These are phyloP conservation scores for Eristalis intricaria DNA, from an alignment of 2,888 invertebrate genomes.

Conservation along the genomic window DNA sequence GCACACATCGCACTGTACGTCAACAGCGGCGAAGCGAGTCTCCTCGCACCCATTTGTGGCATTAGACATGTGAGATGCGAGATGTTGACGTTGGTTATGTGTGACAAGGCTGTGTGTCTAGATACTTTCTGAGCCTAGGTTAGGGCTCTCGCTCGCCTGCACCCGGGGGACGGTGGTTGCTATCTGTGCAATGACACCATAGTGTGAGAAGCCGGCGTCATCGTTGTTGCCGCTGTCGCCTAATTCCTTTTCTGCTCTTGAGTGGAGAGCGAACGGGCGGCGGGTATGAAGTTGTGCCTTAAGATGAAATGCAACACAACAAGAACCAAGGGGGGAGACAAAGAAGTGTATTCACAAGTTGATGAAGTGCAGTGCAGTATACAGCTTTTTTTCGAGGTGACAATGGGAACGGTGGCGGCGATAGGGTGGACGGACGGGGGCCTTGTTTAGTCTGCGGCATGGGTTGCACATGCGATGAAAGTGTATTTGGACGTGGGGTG, in stretches of 20 bases:
- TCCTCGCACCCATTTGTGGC: slow-evolving; percentile 30
- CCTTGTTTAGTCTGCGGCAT: slow-evolving; percentile 3
- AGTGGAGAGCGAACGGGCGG: not conserved
- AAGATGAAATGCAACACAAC: slow-evolving; percentile 31
- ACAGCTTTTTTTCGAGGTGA: slow-evolving; percentile 19
- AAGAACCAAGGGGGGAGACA: slow-evolving; percentile 15
- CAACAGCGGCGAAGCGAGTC: slow-evolving; percentile 7
- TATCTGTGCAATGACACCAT: slow-evolving; percentile 49
- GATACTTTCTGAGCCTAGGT: slow-evolving; percentile 63
- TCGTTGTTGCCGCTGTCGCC: slow-evolving; percentile 29
- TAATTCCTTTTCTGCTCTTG: slow-evolving; percentile 28
- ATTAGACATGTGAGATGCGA: slow-evolving; percentile 19
- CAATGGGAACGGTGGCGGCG: not conserved
- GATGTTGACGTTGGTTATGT: slow-evolving; percentile 63
- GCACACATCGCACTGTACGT: slow-evolving; percentile 49
- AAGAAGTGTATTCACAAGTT: slow-evolving; percentile 33
- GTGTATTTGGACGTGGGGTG: slow-evolving; percentile 33
- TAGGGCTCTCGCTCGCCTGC: slow-evolving; percentile 51
- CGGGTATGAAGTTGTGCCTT: not conserved
- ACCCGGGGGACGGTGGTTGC: slow-evolving; percentile 22
- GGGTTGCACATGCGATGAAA: slow-evolving; percentile 24
- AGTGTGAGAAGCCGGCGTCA: slow-evolving; percentile 5
- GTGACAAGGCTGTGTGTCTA: slow-evolving; percentile 64
- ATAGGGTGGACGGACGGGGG: not conserved
- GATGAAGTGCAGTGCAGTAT: slow-evolving; percentile 26